Evolutionary conservation across 2,797 vertebrate genomes (phyloP).

Genomic region (Phoebastria nigripes): DNA sequence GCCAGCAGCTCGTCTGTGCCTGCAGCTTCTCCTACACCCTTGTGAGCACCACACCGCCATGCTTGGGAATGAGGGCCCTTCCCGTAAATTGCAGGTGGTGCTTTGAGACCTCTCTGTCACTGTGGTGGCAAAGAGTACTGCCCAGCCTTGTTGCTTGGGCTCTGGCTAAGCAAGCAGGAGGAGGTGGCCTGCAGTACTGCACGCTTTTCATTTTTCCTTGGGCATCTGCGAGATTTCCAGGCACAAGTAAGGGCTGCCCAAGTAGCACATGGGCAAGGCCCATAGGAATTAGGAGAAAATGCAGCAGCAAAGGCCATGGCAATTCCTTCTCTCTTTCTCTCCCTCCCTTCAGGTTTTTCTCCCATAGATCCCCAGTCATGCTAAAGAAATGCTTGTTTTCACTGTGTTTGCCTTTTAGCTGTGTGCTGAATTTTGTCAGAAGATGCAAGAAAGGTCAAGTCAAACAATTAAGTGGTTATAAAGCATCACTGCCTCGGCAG

Average conservation of each 20-base stretch:
- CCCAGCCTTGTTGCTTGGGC: neutral
- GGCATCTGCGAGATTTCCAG: neutral
- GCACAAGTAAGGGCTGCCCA: neutral
- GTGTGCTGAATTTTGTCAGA: neutral
- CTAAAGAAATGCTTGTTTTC: neutral
- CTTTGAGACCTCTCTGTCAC: neutral
- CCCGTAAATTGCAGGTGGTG: neutral
- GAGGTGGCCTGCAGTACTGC: neutral
- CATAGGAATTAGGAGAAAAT: neutral
- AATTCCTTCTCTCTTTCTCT: neutral
- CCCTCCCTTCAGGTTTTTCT: neutral
- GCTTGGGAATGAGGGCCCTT: neutral
- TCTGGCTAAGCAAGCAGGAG: neutral
- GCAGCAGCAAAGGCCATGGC: neutral
- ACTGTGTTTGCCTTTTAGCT: neutral
- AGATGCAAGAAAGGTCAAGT: neutral
- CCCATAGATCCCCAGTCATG: neutral
- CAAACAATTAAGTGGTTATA: neutral
- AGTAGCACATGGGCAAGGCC: neutral
- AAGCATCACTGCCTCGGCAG: neutral
- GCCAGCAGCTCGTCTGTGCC: neutral
- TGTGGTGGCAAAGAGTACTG: neutral
- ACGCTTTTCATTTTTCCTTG: rapidly evolving
- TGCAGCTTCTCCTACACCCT: rapidly evolving
- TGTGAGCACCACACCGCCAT: rapidly evolving